Percentiles rank a stretch among this genome's conserved stretches.
Evolutionary conservation across 2,888 invertebrate genomes (phyloP).

Genomic region (Tiphia femorata): DNA sequence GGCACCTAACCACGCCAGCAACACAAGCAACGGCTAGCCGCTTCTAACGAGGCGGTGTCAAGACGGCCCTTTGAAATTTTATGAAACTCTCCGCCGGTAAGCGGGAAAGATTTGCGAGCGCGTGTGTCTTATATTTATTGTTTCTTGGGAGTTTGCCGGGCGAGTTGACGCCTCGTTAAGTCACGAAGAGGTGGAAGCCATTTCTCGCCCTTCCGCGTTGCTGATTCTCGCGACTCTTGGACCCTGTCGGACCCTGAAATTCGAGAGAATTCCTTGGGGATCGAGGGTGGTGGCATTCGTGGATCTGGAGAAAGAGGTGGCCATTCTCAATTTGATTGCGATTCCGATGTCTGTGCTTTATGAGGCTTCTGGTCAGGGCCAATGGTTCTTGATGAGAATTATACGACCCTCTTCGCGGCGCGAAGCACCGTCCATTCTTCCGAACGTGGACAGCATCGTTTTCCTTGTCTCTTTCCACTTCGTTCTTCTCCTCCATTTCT

Average conservation of each 20-base stretch:
- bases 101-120: not conserved
- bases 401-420: constrained; percentile 38
- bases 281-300: too few species aligned
- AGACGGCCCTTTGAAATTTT: constrained; percentile 1
- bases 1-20: too few species aligned
- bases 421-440: constrained; percentile 17
- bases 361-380: constrained; percentile 42
- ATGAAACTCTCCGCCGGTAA: not conserved
- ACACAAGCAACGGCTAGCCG: too few species aligned
- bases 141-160: not conserved
- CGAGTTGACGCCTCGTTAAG: not conserved
- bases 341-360: constrained; percentile 48
- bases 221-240: too few species aligned
- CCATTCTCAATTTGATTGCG: constrained; percentile 51
- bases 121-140: not conserved
- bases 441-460: not conserved
- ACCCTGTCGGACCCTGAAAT: too few species aligned
- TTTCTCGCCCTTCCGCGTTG: not conserved
- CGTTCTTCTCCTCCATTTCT: too few species aligned
- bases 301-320: constrained; percentile 8
- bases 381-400: constrained; percentile 47
- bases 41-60: constrained; percentile 2
- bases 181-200: not conserved
- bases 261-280: too few species aligned
- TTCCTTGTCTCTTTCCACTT: too few species aligned